Conservation (phyloP, 1,140 invertebrate genomes). For the Cecropterus lyciades region DNA sequence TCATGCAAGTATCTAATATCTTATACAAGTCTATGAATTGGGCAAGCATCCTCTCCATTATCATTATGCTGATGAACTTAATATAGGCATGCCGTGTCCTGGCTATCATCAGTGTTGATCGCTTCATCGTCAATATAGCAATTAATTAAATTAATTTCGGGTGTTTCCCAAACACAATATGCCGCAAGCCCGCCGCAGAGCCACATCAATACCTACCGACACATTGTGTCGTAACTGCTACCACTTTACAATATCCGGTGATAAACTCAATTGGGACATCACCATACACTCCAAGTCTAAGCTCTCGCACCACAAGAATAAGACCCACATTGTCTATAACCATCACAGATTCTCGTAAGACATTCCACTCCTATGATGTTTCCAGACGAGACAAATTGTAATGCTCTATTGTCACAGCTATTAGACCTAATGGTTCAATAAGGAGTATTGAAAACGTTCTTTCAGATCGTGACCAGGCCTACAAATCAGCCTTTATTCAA, state of each 20-base stretch:
- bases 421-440: constrained; percentile 78
- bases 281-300: constrained; percentile 46
- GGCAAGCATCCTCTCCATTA: constrained; percentile 8
- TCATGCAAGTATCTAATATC: background rate
- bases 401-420: constrained; percentile 77
- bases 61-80: constrained; percentile 7
- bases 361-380: constrained; percentile 44
- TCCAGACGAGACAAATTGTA: constrained; percentile 76
- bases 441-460: constrained; percentile 79
- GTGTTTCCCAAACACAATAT: constrained; percentile 45
- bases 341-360: constrained; percentile 35
- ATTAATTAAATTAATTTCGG: constrained; percentile 58
- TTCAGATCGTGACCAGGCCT: constrained; percentile 62
- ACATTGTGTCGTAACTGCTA: constrained; percentile 64
- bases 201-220: constrained; percentile 64
- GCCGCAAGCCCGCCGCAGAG: constrained; percentile 45
- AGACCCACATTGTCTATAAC: constrained; percentile 57
- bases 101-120: constrained; percentile 22
- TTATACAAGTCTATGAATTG: background rate
- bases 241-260: constrained; percentile 80
- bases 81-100: background rate
- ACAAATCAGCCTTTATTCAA: constrained; percentile 76
- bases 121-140: constrained; percentile 41
- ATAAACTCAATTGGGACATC: constrained; percentile 75
- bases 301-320: constrained; percentile 56